phyloP scores from a whole-genome alignment of 2,797 vertebrate genomes.

The Gymnodraco acuticeps region DNA sequence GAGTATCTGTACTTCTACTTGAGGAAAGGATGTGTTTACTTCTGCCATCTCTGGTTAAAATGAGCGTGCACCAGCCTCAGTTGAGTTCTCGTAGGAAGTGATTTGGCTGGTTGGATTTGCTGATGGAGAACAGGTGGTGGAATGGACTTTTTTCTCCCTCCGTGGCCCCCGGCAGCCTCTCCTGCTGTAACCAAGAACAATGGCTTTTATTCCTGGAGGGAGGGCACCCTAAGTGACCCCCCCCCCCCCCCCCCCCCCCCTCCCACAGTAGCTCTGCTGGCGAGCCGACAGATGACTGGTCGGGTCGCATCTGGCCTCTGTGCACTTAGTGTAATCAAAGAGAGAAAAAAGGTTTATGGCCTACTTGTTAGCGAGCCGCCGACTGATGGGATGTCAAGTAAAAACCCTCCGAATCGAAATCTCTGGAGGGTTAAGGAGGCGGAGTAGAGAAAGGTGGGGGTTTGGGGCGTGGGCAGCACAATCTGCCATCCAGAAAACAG shows the following conservation, averaged over 20 bases:
- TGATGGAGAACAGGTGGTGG: conserved; percentile 78
- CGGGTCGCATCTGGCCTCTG: conserved; percentile 80
- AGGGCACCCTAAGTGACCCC: conserved; percentile 51
- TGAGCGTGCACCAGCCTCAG: neutral
- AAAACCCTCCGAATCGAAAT: conserved; percentile 64
- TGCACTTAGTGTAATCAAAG: conserved; percentile 85
- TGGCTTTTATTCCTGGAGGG: conserved; percentile 72
- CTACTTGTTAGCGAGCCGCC: conserved; percentile 78
- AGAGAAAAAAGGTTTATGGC: conserved; percentile 75
- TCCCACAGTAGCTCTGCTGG: conserved; percentile 53
- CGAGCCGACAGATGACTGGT: conserved; percentile 77
- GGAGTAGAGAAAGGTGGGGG: conserved; percentile 5
- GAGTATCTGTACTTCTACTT: too few species aligned
- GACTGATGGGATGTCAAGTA: conserved; percentile 80
- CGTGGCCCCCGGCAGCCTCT: conserved; percentile 56
- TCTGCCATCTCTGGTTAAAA: too few species aligned
- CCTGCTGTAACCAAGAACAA: conserved; percentile 78
- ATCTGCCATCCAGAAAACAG: conserved; percentile 61
- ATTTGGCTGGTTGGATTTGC: conserved; percentile 37
- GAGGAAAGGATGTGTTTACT: too few species aligned
- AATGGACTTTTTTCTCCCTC: conserved; percentile 69
- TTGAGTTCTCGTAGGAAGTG: neutral
- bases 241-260: neutral
- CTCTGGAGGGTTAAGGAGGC: conserved; percentile 53
- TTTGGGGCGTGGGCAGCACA: conserved; percentile 48